Evolutionary conservation across 2,797 vertebrate genomes (phyloP), one percentile per base, ranked within the genome.

Genomic region (Octomys mimax): DNA sequence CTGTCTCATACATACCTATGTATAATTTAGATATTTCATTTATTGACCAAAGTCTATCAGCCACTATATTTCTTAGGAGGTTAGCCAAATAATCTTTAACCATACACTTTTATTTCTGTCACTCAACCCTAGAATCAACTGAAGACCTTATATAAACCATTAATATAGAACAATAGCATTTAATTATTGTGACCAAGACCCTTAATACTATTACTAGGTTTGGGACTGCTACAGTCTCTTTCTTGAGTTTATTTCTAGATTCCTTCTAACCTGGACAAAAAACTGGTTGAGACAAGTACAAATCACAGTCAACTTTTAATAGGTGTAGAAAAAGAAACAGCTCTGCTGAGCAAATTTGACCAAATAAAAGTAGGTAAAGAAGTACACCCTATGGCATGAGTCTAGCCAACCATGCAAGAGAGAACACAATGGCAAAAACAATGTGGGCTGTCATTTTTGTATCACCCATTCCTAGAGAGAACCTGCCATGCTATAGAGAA

Each of bases 21-120:
- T 78, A 33, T 36, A 71, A 16, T 66, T 89, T 62, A 82, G 54
- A 83, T 11, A 75, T 52, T 87, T 86, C 93, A 92, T 78, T 87
- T 77, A 49, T 88, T 95, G n/a, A 57, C 14, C 62, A 46, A 89
- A 84, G 2, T 83, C 82, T 89, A 85, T 10, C 19, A 89, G 9
- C 18, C 68, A 84, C 33, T 96, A 7, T 68, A 11, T 12, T 21
- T 19, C 49, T 39, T 19, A 68, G n/a, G 88, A 79, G 36, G 19
- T 3, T n/a, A 68, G 0, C 13, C 8, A 33, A 88, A 39, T 84
- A 70, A 83, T 77, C 14, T 82, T 19, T 62, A 87, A 1, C 4
- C 36, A 70, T 13, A 59, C 1, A 70, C 24, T 13, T 21, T 10
- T 88, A 46, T 80, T 78, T 75, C 18, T 91, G 24, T 70, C 85